A percentile compares a stretch with the other conserved stretches of the same genome.
phyloP scores from a whole-genome alignment of 2,797 vertebrate species.

The Carduelis carduelis region DNA sequence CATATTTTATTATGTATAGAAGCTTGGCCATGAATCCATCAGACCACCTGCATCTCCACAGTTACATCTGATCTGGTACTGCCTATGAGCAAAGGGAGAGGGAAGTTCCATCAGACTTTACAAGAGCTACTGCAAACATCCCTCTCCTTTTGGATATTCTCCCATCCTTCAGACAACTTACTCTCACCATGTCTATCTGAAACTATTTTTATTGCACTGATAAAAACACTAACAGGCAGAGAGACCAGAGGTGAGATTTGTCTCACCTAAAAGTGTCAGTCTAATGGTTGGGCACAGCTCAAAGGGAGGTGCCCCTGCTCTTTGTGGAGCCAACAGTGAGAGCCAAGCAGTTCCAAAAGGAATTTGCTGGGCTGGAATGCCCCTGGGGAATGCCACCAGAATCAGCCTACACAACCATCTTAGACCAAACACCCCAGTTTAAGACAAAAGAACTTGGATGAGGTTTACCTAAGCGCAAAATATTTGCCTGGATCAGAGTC shows the following conservation, averaged over 20 bases:
- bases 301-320: not conserved
- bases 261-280: not conserved
- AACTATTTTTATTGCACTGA: conserved; percentile 29
- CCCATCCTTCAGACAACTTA: not conserved
- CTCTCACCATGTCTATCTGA: not conserved
- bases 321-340: not conserved
- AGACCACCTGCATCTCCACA: conserved; percentile 5
- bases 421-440: not conserved
- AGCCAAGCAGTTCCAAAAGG: not conserved
- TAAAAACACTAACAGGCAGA: not conserved
- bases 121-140: not conserved
- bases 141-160: not conserved
- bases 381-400: not conserved
- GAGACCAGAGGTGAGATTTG: not conserved
- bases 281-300: not conserved
- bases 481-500: not conserved
- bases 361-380: not conserved
- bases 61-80: not conserved
- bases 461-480: not conserved
- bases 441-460: not conserved
- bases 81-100: not conserved
- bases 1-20: conserved; percentile 78
- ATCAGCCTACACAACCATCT: not conserved
- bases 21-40: conserved; percentile 28
- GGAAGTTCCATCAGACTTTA: not conserved